phyloP scores from a whole-genome alignment of 2,113 vertebrate species.

The Colinus virginianus region DNA sequence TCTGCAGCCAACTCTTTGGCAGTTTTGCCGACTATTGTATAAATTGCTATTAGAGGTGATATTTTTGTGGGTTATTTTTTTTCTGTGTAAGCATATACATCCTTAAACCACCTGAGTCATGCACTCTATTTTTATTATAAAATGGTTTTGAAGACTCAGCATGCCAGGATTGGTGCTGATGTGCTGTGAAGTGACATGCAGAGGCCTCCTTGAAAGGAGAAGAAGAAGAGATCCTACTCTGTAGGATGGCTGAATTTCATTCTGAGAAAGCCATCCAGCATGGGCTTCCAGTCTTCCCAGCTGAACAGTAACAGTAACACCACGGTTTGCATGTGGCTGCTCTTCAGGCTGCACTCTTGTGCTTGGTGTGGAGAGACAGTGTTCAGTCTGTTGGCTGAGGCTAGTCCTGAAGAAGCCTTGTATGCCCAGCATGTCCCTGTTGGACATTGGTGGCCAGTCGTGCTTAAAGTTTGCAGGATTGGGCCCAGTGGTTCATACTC shows the following conservation, averaged over 20 bases:
- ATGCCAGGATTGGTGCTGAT: neutral
- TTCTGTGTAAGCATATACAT: neutral
- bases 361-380: neutral
- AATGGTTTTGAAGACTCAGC: conserved; percentile 17
- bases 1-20: neutral
- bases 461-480: neutral
- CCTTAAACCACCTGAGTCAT: conserved; percentile 29
- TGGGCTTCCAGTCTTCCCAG: neutral
- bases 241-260: neutral
- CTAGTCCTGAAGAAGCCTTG: neutral
- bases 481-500: neutral
- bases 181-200: neutral
- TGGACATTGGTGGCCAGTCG: neutral
- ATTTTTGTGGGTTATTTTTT: neutral
- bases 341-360: neutral
- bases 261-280: neutral
- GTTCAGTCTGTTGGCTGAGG: too few species aligned
- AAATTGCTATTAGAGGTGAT: conserved; percentile 9
- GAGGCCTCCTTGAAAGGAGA: neutral
- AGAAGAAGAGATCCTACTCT: neutral
- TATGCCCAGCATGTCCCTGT: neutral
- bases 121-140: conserved; percentile 34
- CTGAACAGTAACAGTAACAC: neutral
- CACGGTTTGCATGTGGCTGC: neutral
- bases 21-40: neutral